These are phyloP conservation scores for Pomatostomus ruficeps DNA, from an alignment of 2,113 vertebrate species.

Conservation along the genomic window DNA sequence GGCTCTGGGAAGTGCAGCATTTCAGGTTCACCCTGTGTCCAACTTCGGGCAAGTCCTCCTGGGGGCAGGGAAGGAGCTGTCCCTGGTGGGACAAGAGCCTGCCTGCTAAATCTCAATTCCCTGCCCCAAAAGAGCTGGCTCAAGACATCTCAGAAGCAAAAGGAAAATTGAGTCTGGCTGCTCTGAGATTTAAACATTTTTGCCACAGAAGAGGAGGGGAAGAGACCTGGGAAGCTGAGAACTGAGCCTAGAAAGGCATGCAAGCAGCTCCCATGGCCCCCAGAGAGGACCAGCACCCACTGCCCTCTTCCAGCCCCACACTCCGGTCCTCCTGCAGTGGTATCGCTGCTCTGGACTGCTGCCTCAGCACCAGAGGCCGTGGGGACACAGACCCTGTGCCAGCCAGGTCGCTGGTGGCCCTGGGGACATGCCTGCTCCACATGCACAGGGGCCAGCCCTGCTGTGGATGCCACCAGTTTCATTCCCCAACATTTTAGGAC, in stretches of 20 bases:
- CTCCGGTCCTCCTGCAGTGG: neutral
- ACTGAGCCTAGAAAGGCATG: neutral
- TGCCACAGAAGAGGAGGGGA: neutral
- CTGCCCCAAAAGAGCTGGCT: neutral
- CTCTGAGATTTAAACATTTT: neutral
- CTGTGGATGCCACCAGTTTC: neutral
- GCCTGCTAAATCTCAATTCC: neutral
- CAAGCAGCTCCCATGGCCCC: neutral
- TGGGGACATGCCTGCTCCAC: fast-evolving
- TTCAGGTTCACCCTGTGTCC: neutral
- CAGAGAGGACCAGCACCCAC: fast-evolving
- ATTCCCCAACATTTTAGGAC: neutral
- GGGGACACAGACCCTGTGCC: neutral
- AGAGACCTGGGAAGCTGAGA: neutral
- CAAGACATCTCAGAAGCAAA: neutral
- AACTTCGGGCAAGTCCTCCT: neutral
- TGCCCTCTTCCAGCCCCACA: neutral
- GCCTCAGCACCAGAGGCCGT: fast-evolving
- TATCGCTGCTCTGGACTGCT: neutral
- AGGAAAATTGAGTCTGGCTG: neutral
- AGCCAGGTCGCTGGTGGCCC: fast-evolving
- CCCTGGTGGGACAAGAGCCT: neutral
- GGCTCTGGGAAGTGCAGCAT: neutral
- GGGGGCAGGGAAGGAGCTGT: neutral
- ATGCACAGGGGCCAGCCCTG: neutral